A percentile compares a stretch with the other conserved stretches of the same genome.
Conservation (phyloP, 2,797 vertebrate species). For the Macroramphosus scolopax region DNA sequence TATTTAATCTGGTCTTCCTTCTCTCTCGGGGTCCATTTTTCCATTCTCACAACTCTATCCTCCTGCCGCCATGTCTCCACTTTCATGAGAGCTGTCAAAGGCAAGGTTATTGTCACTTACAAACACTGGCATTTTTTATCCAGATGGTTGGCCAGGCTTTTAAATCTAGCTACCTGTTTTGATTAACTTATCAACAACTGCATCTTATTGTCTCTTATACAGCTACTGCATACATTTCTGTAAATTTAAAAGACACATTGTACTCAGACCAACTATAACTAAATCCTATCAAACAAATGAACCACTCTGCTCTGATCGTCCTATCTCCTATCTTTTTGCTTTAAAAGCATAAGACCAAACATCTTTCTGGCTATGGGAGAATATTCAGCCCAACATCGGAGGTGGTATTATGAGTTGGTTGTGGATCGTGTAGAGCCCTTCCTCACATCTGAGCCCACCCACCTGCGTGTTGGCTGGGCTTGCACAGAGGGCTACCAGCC, state of each 20-base stretch:
- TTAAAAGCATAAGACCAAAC: constrained; percentile 87
- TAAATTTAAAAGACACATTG: not conserved
- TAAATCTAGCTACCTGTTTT: not conserved
- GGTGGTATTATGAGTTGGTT: constrained; percentile 94
- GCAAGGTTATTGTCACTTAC: constrained; percentile 3
- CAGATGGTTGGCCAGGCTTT: constrained; percentile 10
- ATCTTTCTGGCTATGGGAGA: constrained; percentile 89
- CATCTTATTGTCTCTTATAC: not conserved
- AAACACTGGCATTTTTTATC: constrained; percentile 21
- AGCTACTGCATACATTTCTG: not conserved
- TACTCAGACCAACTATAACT: not conserved
- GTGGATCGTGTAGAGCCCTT: constrained; percentile 88
- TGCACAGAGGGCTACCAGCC: constrained; percentile 86
- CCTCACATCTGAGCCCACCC: constrained; percentile 89
- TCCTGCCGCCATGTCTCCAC: too few species aligned
- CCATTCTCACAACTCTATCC: not conserved
- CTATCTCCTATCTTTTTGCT: not conserved
- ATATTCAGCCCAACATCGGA: constrained; percentile 88
- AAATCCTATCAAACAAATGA: not conserved
- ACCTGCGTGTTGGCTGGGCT: constrained; percentile 93
- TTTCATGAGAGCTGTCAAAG: too few species aligned
- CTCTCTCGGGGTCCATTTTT: not conserved
- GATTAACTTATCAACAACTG: not conserved
- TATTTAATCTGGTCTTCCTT: constrained; percentile 1
- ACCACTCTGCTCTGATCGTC: not conserved